Evolutionary conservation across 2,113 vertebrate genomes (phyloP).

Genomic region (Oceanodroma tethys): DNA sequence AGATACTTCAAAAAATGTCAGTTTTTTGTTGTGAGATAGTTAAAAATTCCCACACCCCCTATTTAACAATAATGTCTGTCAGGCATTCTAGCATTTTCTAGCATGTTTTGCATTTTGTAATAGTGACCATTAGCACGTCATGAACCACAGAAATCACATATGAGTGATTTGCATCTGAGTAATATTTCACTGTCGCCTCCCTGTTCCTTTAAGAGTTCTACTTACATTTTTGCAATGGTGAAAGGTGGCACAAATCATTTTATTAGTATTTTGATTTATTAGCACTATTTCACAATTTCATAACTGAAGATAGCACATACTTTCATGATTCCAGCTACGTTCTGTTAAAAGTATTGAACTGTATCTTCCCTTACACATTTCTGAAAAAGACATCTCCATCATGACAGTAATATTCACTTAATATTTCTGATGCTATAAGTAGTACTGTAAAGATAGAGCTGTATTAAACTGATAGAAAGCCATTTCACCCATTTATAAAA

Average conservation of each 20-base stretch:
- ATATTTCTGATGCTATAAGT: background rate
- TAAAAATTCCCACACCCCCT: background rate
- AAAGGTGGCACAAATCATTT: background rate
- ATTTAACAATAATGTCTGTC: background rate
- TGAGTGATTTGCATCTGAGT: background rate
- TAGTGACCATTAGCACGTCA: background rate
- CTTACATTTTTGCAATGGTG: background rate
- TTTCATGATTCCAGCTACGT: background rate
- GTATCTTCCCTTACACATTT: background rate
- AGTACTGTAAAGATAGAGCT: background rate
- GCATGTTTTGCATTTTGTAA: accelerated
- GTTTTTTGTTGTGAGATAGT: background rate
- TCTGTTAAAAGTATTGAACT: background rate
- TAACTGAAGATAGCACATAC: background rate
- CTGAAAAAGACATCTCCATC: background rate
- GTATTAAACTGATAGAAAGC: background rate
- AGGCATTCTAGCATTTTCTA: background rate
- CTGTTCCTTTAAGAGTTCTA: background rate
- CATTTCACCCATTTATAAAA: constrained; percentile 31
- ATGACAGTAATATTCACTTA: background rate
- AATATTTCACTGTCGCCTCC: background rate
- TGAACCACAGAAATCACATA: background rate
- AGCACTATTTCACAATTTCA: background rate
- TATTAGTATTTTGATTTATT: background rate
- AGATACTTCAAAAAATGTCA: background rate